A percentile compares a stretch with the other conserved stretches of the same genome.
These are phyloP conservation scores for Erpetoichthys calabaricus DNA, from an alignment of 2,797 vertebrate genomes.

Conservation along the genomic window DNA sequence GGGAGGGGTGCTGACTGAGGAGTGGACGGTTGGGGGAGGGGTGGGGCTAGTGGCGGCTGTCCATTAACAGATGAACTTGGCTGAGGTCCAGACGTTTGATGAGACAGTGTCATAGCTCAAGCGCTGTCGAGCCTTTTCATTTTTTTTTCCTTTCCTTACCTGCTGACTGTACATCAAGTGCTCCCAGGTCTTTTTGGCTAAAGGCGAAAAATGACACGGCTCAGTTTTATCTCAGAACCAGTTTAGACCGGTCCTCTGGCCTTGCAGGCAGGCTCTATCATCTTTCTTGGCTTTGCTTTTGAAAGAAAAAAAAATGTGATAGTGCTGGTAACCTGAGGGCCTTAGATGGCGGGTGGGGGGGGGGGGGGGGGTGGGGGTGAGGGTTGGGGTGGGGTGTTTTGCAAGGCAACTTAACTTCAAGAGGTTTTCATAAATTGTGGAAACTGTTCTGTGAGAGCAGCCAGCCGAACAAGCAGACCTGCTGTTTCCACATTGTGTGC, in stretches of 20 bases:
- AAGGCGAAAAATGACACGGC: conserved; percentile 57
- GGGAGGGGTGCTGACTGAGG: conserved; percentile 13
- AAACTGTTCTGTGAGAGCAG: not conserved
- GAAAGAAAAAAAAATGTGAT: conserved; percentile 47
- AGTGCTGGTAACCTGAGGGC: conserved; percentile 58
- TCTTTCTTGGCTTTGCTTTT: conserved; percentile 51
- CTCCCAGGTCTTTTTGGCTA: conserved; percentile 62
- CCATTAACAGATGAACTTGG: conserved; percentile 99
- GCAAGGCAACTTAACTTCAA: conserved; percentile 25
- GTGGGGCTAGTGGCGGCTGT: conserved; percentile 51
- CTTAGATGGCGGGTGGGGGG: conserved; percentile 25
- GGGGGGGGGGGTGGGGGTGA: not conserved
- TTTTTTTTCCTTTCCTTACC: conserved; percentile 46
- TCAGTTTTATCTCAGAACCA: conserved; percentile 53
- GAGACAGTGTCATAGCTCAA: conserved; percentile 65
- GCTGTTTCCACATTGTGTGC: conserved; percentile 5
- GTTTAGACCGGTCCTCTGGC: conserved; percentile 75
- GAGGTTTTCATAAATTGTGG: conserved; percentile 6
- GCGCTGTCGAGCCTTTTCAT: conserved; percentile 51
- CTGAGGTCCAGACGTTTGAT: conserved; percentile 77
- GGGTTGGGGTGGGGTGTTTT: conserved; percentile 16
- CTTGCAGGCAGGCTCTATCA: conserved; percentile 54
- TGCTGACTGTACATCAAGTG: conserved; percentile 72
- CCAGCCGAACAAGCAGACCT: not conserved
- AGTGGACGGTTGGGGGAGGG: conserved; percentile 17